These are phyloP conservation scores for Pteropus rufus DNA, from an alignment of 2,797 vertebrate species.

Conservation along the genomic window DNA sequence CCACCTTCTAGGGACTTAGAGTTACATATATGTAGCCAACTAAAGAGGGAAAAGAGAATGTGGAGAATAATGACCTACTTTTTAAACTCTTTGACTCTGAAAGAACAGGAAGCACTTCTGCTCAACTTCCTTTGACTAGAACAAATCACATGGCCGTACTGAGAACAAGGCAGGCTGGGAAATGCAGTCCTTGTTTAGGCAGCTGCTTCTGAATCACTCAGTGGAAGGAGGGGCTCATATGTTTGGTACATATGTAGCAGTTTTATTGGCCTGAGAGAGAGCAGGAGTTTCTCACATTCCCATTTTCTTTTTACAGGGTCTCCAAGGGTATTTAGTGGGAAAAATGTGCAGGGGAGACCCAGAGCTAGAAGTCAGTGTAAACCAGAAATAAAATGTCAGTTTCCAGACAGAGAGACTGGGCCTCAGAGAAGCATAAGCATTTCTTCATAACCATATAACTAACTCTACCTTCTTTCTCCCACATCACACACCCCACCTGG, in stretches of 20 bases:
- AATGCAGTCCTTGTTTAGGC: background rate
- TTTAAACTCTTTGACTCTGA: background rate
- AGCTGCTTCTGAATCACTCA: background rate
- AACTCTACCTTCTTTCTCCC: background rate
- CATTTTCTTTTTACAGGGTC: background rate
- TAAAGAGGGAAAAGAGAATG: background rate
- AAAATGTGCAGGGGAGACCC: background rate
- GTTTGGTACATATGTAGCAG: background rate
- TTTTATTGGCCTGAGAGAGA: background rate
- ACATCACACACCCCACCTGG: background rate
- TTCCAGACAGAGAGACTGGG: background rate
- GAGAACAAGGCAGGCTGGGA: background rate
- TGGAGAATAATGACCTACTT: background rate
- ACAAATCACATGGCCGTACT: background rate
- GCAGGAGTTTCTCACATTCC: background rate
- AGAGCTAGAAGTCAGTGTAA: background rate
- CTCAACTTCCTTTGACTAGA: background rate
- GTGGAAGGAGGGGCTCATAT: background rate
- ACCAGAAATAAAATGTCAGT: background rate
- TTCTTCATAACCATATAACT: background rate
- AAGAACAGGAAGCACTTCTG: background rate
- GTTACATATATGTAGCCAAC: background rate
- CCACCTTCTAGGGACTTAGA: background rate
- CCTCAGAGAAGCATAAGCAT: background rate
- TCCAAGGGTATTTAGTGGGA: background rate